A percentile compares a stretch with the other conserved stretches of the same genome.
These are phyloP conservation scores for Trissonchulus sp. DNA, from an alignment of 2,888 invertebrate genomes.

Conservation along the genomic window DNA sequence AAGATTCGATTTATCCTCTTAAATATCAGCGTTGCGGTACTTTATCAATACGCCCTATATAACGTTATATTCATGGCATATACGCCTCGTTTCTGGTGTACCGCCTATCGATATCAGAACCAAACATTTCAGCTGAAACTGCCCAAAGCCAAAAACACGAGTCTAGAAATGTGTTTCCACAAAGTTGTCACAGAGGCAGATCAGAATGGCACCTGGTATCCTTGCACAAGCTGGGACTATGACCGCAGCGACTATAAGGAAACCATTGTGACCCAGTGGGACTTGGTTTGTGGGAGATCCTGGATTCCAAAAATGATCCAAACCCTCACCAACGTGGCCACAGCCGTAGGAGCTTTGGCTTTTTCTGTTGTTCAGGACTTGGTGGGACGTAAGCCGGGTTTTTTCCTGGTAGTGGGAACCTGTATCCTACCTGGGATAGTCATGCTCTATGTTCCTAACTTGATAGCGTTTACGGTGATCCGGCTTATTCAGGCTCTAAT, in stretches of 20 bases:
- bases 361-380: conserved; percentile 21
- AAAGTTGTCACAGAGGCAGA: not conserved
- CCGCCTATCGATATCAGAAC: conserved; percentile 9
- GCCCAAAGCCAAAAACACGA: not conserved
- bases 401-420: conserved; percentile 14
- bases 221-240: conserved; percentile 15
- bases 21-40: conserved; percentile 21
- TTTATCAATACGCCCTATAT: conserved; percentile 23
- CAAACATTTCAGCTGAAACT: not conserved
- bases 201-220: not conserved
- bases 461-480: conserved; percentile 4
- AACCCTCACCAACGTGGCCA: conserved; percentile 19
- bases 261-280: conserved; percentile 22
- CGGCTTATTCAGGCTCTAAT: conserved; percentile 20
- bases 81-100: conserved; percentile 16
- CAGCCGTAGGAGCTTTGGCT: conserved; percentile 22
- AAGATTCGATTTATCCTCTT: conserved; percentile 15
- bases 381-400: conserved; percentile 19
- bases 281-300: conserved; percentile 18
- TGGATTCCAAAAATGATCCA: conserved; percentile 20
- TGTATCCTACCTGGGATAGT: conserved; percentile 20
- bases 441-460: not conserved
- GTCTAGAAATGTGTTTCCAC: not conserved
- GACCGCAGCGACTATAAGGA: conserved; percentile 5
- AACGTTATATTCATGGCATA: conserved; percentile 22